Percentiles rank a stretch among this genome's conserved stretches.
Evolutionary conservation across 2,888 invertebrate species (phyloP).

Genomic region (Megamerina dolium): DNA sequence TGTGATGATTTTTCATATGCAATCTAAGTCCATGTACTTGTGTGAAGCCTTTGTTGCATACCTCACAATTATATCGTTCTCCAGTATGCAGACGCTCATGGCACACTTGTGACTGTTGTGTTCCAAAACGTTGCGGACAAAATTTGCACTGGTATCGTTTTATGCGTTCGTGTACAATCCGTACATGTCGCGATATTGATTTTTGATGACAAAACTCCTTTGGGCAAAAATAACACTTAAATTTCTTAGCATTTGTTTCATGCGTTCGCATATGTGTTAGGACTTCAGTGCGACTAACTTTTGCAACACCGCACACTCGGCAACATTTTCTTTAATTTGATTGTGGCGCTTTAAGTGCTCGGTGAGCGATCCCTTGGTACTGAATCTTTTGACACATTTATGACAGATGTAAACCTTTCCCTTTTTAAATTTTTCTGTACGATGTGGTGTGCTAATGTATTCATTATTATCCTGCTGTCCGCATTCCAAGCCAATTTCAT

Average conservation of each 20-base stretch:
- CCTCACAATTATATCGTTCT: conserved; percentile 23
- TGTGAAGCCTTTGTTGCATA: conserved; percentile 24
- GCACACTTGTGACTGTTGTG: conserved; percentile 36
- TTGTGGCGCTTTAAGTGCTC: neutral
- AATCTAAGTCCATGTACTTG: conserved; percentile 26
- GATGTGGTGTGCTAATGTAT: conserved; percentile 1
- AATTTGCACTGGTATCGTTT: conserved; percentile 34
- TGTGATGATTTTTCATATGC: conserved; percentile 33
- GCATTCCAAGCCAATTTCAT: conserved; percentile 13
- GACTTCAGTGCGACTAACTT: neutral
- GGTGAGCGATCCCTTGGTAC: neutral
- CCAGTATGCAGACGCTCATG: conserved; percentile 37
- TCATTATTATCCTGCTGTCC: conserved; percentile 12
- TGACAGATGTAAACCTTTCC: neutral
- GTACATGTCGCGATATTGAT: conserved; percentile 22
- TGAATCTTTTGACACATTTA: neutral
- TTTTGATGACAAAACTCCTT: neutral
- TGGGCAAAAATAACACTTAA: neutral
- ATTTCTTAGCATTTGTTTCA: neutral
- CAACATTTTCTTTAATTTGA: neutral
- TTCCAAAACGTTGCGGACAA: conserved; percentile 39
- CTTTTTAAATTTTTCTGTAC: no score
- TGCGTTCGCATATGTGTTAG: neutral
- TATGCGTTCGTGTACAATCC: conserved; percentile 41
- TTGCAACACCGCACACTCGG: neutral